phyloP scores from a whole-genome alignment of 2,113 vertebrate species.

The Candoia aspera region DNA sequence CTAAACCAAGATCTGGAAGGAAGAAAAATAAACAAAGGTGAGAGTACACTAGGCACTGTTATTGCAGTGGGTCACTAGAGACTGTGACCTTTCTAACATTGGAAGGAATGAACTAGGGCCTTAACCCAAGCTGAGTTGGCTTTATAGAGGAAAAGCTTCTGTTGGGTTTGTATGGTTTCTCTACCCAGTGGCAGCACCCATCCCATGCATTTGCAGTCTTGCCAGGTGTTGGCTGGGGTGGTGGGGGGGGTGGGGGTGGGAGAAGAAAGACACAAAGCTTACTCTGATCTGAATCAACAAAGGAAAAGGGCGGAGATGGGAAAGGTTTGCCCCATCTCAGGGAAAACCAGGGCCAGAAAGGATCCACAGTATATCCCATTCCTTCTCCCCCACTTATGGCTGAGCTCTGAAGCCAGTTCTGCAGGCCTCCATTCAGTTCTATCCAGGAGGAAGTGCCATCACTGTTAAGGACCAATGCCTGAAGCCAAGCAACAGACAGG shows the following conservation, averaged over 20 bases:
- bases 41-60: neutral
- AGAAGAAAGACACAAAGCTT: neutral
- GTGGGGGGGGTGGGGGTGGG: neutral
- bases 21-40: neutral
- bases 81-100: neutral
- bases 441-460: neutral
- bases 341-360: neutral
- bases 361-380: neutral
- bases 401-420: neutral
- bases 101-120: neutral
- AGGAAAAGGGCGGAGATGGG: conserved; percentile 25
- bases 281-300: conserved; percentile 26
- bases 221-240: neutral
- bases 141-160: neutral
- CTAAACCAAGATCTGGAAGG: neutral
- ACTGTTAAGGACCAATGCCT: neutral
- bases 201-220: neutral
- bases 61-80: neutral
- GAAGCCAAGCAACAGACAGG: neutral
- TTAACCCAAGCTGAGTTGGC: neutral
- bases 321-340: neutral
- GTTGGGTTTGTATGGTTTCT: neutral
- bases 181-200: neutral
- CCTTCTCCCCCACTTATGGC: neutral
- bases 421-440: neutral